A percentile compares a stretch with the other conserved stretches of the same genome.
These are phyloP conservation scores for Poeciliopsis turrubarensis DNA, from an alignment of 2,113 vertebrate genomes.

Conservation along the genomic window DNA sequence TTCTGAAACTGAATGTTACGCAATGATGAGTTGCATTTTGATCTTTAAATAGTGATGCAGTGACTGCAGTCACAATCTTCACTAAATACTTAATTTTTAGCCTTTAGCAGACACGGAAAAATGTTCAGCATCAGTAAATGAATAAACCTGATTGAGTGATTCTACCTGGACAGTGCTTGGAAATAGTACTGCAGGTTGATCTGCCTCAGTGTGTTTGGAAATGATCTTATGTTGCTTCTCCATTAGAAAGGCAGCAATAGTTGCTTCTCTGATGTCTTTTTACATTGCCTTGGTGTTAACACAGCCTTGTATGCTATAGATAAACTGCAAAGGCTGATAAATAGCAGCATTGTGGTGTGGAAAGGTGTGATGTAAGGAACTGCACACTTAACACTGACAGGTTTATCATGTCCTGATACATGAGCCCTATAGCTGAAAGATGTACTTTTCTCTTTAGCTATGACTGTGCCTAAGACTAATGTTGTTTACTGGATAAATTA, in stretches of 20 bases:
- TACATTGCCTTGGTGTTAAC: too few relatives aligned
- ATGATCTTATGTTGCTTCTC: neutral
- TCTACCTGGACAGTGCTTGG: too few relatives aligned
- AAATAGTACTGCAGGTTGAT: neutral
- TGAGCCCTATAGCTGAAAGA: too few relatives aligned
- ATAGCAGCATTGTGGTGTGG: too few relatives aligned
- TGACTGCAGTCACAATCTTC: neutral
- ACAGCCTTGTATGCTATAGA: too few relatives aligned
- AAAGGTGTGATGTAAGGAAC: too few relatives aligned
- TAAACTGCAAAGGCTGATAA: too few relatives aligned
- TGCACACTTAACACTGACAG: too few relatives aligned
- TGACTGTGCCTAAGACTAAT: neutral
- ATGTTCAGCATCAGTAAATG: too few relatives aligned
- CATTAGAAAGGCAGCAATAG: neutral
- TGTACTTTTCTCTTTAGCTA: neutral
- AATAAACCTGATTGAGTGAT: too few relatives aligned
- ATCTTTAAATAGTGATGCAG: conserved; percentile 47
- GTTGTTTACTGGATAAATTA: neutral
- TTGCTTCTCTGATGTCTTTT: neutral
- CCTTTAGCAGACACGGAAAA: neutral
- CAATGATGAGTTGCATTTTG: conserved; percentile 38
- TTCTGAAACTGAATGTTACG: conserved; percentile 30
- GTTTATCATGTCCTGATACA: too few relatives aligned
- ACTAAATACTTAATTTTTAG: neutral
- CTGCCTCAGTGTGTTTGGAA: neutral